Evolutionary conservation across 2,113 vertebrate genomes (phyloP), one percentile per base, ranked within the genome.

Genomic region (Lepus europaeus): DNA sequence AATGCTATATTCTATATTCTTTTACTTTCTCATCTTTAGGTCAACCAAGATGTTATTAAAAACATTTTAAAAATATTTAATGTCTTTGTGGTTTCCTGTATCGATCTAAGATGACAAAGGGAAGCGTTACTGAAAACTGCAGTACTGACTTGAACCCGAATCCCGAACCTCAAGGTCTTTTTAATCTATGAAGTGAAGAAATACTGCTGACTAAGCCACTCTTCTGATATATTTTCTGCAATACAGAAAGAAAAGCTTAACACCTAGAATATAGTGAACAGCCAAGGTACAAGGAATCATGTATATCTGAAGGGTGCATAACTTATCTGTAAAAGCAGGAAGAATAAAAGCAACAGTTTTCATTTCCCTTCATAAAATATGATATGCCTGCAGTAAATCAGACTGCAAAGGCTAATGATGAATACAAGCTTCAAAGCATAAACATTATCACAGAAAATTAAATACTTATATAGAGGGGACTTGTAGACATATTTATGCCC

Each of bases 311-410:
- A 92, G 3, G 66, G 3, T 72, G 6, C 3, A 87, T 31, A 80
- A 61, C 25, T 68, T 36, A 22, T 77, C 19, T 63, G 49, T 9
- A 88, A 86, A 95, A 72, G 16, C 33, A 29, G 20, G 9, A 17
- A 77, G 45, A 80, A 73, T 39, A 79, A 20, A 4, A 64, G 29
- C 2, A 76, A 87, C 1, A 4, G 63, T 90, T 79, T 89, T 72
- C 45, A 83, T 72, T 93, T 95, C 9, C 29, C 17, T 90, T 66
- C 45, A 92, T 95, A 90, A 95, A 92, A 77, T 92, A 81, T 70
- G 49, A 49, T 70, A 93, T 39, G 74, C 4, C 56, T 85, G 45
- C 68, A 83, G 80, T 87, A 90, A 92, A 84, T 96, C 77, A 78
- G 51, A 92, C 69, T 68, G 31, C 85, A 86, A 88, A 86, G 13